phyloP scores from a whole-genome alignment of 1,140 invertebrate genomes.

The Leptopilina boulardi region DNA sequence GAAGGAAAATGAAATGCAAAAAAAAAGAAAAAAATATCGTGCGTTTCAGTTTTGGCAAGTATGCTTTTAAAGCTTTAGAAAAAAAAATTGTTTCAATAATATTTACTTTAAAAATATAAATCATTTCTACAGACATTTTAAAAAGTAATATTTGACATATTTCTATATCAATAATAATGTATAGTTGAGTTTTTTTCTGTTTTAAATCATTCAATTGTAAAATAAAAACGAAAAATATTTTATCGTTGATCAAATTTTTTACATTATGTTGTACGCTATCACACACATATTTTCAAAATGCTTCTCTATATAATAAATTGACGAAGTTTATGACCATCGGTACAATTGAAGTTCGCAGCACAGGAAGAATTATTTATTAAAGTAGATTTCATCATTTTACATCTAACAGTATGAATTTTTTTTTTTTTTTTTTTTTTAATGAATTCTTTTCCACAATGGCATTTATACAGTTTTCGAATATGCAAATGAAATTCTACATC shows the following conservation, averaged over 20 bases:
- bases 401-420: not conserved
- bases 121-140: not conserved
- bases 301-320: conserved; percentile 13
- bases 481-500: not conserved
- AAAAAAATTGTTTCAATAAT: not conserved
- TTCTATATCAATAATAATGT: not conserved
- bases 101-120: not conserved
- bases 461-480: not conserved
- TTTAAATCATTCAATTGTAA: not conserved
- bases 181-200: too few relatives aligned
- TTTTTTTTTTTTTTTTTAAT: too few relatives aligned
- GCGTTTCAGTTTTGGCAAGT: not conserved
- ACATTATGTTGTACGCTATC: conserved; percentile 4
- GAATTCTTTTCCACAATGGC: not conserved
- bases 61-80: not conserved
- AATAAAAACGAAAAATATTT: not conserved
- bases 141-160: not conserved
- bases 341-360: not conserved
- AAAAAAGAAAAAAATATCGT: conserved; percentile 40
- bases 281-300: conserved; percentile 4
- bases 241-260: conserved; percentile 14
- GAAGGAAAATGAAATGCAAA: not conserved
- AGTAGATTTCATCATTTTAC: conserved; percentile 14
- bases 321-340: not conserved
- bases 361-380: not conserved